Percentiles rank a stretch among this genome's conserved stretches.
phyloP scores from a whole-genome alignment of 2,888 invertebrate species.

The Pyrocoelia pectoralis region DNA sequence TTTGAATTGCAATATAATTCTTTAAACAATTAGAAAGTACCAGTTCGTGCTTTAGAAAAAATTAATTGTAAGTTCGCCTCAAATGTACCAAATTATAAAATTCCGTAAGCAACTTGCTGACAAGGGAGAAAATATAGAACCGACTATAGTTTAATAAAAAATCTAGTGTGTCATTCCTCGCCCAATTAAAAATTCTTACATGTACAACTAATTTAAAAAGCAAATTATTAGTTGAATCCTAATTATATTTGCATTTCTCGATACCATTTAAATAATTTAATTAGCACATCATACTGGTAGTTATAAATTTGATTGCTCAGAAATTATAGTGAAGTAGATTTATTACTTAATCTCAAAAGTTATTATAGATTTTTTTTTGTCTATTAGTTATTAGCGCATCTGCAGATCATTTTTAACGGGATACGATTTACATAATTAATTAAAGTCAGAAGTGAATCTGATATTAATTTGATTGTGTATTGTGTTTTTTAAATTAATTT shows the following conservation, averaged over 20 bases:
- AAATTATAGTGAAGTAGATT: background rate
- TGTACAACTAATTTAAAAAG: background rate
- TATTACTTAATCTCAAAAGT: slow-evolving; percentile 1
- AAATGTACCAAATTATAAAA: too few relatives aligned
- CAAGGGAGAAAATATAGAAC: too few relatives aligned
- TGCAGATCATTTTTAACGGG: background rate
- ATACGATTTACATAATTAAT: slow-evolving; percentile 7
- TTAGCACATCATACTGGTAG: background rate
- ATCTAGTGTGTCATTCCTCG: too few relatives aligned
- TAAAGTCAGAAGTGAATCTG: background rate
- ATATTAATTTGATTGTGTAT: background rate
- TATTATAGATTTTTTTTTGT: background rate
- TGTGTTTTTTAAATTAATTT: background rate
- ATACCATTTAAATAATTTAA: slow-evolving; percentile 6
- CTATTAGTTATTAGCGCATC: background rate
- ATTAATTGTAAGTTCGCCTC: too few relatives aligned
- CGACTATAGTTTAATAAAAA: too few relatives aligned
- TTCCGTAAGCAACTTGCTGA: too few relatives aligned
- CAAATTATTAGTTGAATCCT: background rate
- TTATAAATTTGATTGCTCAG: background rate
- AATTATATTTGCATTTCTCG: slow-evolving; percentile 7
- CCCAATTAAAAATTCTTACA: background rate
- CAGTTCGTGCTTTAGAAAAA: too few relatives aligned
- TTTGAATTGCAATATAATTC: too few relatives aligned
- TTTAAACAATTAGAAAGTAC: too few relatives aligned